Percentiles rank a stretch among this genome's conserved stretches.
phyloP scores from a whole-genome alignment of 2,888 invertebrate species.

The Smittia sp. region DNA sequence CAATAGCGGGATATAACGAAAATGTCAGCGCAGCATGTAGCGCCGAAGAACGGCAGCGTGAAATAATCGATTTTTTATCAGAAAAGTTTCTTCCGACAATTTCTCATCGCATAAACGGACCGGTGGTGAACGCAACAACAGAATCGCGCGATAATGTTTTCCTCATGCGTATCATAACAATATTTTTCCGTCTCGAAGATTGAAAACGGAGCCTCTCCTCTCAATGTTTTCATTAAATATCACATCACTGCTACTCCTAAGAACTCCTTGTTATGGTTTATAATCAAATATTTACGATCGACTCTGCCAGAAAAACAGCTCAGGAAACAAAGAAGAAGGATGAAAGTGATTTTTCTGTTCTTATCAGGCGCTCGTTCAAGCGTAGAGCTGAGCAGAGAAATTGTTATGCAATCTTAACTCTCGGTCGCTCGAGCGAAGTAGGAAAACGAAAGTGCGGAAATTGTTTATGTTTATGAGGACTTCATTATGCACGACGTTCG shows the following conservation, averaged over 20 bases:
- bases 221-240: background rate
- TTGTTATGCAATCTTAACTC: too few relatives aligned
- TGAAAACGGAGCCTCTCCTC: background rate
- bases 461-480: too few relatives aligned
- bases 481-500: too few relatives aligned
- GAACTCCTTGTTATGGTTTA: background rate
- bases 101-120: background rate
- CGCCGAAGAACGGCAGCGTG: background rate
- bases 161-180: constrained; percentile 13
- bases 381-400: too few relatives aligned
- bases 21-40: constrained; percentile 1
- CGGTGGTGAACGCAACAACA: background rate
- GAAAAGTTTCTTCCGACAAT: background rate
- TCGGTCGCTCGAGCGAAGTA: too few relatives aligned
- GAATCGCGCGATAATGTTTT: background rate
- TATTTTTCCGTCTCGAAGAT: background rate
- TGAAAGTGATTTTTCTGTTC: too few relatives aligned
- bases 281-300: background rate
- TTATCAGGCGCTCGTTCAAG: too few relatives aligned
- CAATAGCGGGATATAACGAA: background rate
- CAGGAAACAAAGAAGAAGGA: too few relatives aligned
- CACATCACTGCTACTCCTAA: background rate
- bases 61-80: background rate
- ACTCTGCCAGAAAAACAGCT: background rate
- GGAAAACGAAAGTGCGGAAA: too few relatives aligned